Base-by-base conservation (phyloP, 2,888 invertebrate genomes). In the Reticulitermes lucifugus region DNA sequence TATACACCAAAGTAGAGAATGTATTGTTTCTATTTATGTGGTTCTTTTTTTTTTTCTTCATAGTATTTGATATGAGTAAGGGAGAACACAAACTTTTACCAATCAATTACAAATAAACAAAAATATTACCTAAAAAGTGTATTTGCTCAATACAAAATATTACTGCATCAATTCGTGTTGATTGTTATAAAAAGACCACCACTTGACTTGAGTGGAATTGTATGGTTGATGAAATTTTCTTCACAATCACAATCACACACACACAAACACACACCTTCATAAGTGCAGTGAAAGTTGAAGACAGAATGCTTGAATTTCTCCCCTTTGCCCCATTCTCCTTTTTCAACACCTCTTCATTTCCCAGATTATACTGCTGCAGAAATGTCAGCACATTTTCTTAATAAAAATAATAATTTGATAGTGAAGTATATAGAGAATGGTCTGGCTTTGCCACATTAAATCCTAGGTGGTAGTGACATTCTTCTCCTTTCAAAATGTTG, bases 61-160 rank as follows among this genome's bases (percentile, higher is more conserved):
- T 83, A 60, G 59, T 83, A n/a, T 70, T 71, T 86, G 70, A 82
- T 22, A 80, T 77, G 59, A 59, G 59, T 75, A 59, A 81, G 73
- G 59, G 51, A 77, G 80, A 84, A 80, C 70, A 59, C 75, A 83
- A 75, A 82, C 80, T 84, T 86, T 84, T 83, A 85, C 83, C 84
- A 83, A 86, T 79, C 83, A 85, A 84, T 77, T 79, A 83, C 80
- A 86, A 83, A 70, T 41, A 70, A 70, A 77, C 82, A 51, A 59
- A 83, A 85, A 71, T 70, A 81, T 60, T 79, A 84, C 84, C 43
- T 82, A 84, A 85, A 85, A 86, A 83, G 55, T 86, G 85, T 81
- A 86, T 83, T 86, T 86, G 86, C 86, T 86, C 86, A 86, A 86
- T 73, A 86, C 83, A 75, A 85, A 85, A 75, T 86, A 83, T 46